Evolutionary conservation across 2,797 vertebrate species (phyloP).

Genomic region (Scolopax rusticola): DNA sequence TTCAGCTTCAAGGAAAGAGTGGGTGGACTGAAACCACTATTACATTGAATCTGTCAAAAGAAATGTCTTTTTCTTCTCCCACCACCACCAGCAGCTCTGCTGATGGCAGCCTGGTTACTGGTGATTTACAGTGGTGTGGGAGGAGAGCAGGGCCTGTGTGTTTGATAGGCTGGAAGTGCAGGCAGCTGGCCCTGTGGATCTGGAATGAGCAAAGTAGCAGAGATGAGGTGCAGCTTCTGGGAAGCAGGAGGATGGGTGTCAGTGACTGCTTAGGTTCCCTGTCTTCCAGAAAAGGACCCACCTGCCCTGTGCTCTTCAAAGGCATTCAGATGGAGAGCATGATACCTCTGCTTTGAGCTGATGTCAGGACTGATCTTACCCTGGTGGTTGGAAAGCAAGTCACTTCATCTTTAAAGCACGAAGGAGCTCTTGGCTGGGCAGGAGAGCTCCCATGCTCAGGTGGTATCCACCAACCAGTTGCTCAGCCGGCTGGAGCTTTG

Average conservation of each 20-base stretch:
- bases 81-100: background rate
- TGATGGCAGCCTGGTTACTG: background rate
- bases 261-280: background rate
- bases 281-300: background rate
- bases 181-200: background rate
- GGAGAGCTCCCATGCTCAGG: background rate
- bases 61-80: background rate
- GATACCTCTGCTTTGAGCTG: background rate
- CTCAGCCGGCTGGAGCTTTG: background rate
- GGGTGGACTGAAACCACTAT: background rate
- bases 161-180: background rate
- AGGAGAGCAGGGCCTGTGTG: fast-evolving
- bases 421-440: background rate
- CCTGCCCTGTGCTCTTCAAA: background rate
- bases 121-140: background rate
- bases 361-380: background rate
- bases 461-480: background rate
- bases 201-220: background rate
- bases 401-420: background rate
- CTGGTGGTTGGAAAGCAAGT: background rate
- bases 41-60: background rate
- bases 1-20: constrained; percentile 1
- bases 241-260: background rate
- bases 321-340: background rate
- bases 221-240: background rate